A percentile compares a stretch with the other conserved stretches of the same genome.
phyloP scores from a whole-genome alignment of 2,888 invertebrate genomes.

The Andrena camellia region DNA sequence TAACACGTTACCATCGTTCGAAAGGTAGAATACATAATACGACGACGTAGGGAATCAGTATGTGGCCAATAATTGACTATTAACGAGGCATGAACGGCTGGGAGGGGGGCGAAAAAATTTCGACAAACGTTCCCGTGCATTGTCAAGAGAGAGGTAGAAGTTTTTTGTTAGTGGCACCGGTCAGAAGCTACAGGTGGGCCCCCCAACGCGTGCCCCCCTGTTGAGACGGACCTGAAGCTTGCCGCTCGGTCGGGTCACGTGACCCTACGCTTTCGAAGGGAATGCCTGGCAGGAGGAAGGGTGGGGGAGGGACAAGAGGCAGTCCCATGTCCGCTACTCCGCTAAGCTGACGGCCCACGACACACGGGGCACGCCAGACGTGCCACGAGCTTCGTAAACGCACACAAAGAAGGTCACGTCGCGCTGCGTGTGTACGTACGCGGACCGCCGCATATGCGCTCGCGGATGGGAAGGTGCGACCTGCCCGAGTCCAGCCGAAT shows the following conservation, averaged over 20 bases:
- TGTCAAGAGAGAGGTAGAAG: conserved; percentile 1
- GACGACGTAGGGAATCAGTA: background rate
- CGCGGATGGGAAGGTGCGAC: conserved; percentile 29
- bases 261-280: conserved; percentile 68
- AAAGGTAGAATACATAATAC: too few relatives aligned
- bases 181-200: conserved; percentile 80
- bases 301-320: conserved; percentile 65
- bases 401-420: conserved; percentile 56
- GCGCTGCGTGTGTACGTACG: conserved; percentile 28
- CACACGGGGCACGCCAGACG: conserved; percentile 47
- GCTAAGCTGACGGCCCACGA: conserved; percentile 56
- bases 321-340: conserved; percentile 64
- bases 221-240: conserved; percentile 74
- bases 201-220: conserved; percentile 66
- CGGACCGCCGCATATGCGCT: conserved; percentile 28
- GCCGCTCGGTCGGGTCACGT: conserved; percentile 74
- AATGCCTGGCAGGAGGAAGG: conserved; percentile 58
- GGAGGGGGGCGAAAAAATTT: conserved; percentile 15
- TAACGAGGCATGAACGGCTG: conserved; percentile 8
- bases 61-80: conserved; percentile 12
- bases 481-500: conserved; percentile 32
- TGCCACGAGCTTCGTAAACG: conserved; percentile 58
- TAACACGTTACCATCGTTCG: too few relatives aligned
- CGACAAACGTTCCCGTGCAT: background rate
- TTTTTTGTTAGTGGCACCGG: conserved; percentile 42